phyloP scores from a whole-genome alignment of 2,888 invertebrate genomes.

The Achlya flavicornis region DNA sequence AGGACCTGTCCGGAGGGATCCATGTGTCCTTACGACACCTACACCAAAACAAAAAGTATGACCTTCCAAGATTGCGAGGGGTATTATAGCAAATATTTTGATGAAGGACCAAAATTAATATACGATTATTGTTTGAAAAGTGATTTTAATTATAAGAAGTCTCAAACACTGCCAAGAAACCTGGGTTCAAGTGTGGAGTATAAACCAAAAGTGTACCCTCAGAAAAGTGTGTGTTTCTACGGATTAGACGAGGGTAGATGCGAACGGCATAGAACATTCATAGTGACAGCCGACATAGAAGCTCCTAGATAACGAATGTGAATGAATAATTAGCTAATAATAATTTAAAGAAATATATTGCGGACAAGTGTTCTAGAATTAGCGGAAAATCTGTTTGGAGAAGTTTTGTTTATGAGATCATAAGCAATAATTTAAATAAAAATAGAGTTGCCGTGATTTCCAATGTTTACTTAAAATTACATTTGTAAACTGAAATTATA shows the following conservation, averaged over 20 bases:
- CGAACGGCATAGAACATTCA: constrained; percentile 51
- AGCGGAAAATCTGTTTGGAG: neutral
- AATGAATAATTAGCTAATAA: constrained; percentile 31
- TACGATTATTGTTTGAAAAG: constrained; percentile 77
- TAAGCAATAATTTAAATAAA: too few species aligned
- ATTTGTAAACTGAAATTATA: too few species aligned
- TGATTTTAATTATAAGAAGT: constrained; percentile 62
- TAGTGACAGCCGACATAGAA: constrained; percentile 71
- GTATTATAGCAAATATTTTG: constrained; percentile 71
- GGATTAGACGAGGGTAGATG: constrained; percentile 54
- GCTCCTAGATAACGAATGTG: constrained; percentile 69
- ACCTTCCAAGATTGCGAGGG: constrained; percentile 67
- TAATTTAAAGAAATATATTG: neutral
- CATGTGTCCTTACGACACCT: constrained; percentile 46
- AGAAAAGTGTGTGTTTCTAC: constrained; percentile 69
- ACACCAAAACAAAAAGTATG: constrained; percentile 52
- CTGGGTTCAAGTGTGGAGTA: constrained; percentile 65
- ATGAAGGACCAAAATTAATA: constrained; percentile 65
- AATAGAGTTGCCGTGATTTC: too few species aligned
- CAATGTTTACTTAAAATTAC: too few species aligned
- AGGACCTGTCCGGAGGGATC: constrained; percentile 68
- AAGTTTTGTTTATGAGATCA: neutral
- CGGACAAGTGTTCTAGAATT: neutral
- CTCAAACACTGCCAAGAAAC: constrained; percentile 72
- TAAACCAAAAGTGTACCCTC: constrained; percentile 57